These are phyloP conservation scores for Drosophila imparisetae DNA, from an alignment of 2,888 invertebrate genomes.

Conservation along the genomic window DNA sequence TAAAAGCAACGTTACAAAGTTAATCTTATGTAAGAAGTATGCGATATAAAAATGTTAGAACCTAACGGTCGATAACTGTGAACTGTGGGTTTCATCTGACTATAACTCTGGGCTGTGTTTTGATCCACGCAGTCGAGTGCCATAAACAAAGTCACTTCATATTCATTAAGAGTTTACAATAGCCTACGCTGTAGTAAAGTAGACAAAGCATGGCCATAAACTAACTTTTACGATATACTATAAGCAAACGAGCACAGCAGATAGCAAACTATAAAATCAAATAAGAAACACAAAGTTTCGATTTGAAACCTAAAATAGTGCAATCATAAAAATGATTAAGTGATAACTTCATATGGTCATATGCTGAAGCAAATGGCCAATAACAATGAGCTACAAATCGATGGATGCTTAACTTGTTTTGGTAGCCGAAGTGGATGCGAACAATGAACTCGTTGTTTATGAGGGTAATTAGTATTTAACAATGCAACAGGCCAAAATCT, in stretches of 20 bases:
- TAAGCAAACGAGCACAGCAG: constrained; percentile 26
- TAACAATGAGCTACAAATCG: constrained; percentile 28
- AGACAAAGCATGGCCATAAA: constrained; percentile 26
- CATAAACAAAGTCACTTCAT: constrained; percentile 41
- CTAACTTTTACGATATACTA: constrained; percentile 36
- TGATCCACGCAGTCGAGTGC: neutral
- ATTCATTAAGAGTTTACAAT: constrained; percentile 51
- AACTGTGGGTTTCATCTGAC: neutral
- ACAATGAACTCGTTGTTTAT: constrained; percentile 53
- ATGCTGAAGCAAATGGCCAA: constrained; percentile 31
- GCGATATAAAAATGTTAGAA: neutral
- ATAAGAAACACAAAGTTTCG: constrained; percentile 29
- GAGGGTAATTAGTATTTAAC: constrained; percentile 64
- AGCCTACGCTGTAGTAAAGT: constrained; percentile 25
- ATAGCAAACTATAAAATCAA: constrained; percentile 12
- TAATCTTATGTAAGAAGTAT: neutral
- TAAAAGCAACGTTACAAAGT: neutral
- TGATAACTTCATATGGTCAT: constrained; percentile 53
- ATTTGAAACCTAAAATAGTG: constrained; percentile 25
- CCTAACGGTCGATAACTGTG: constrained; percentile 9
- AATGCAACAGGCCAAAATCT: constrained; percentile 38
- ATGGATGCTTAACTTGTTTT: constrained; percentile 31
- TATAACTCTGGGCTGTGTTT: constrained; percentile 3
- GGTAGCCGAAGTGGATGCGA: constrained; percentile 15
- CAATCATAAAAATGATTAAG: constrained; percentile 66